Base-by-base conservation (phyloP, 2,797 vertebrate species). In the Arnoldichthys spilopterus region DNA sequence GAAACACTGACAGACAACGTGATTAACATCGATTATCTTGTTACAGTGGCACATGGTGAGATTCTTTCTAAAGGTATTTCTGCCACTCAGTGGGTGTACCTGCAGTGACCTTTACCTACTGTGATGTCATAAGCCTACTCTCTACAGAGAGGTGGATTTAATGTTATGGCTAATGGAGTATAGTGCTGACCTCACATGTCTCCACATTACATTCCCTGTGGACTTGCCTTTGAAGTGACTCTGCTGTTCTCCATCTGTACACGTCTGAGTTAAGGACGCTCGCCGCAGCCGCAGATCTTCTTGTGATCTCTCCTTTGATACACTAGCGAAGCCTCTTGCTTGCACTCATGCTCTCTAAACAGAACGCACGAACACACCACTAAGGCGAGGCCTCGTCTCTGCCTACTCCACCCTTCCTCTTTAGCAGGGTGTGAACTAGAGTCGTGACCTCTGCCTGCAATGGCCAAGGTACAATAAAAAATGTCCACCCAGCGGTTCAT, bases 371-470 rank as follows among this genome's bases (percentile, higher is more conserved):
- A 43, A 81, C 9, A 40, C 54, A 32, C 45, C 18, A 37, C 74
- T 16, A 53, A 40, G 56, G 32, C 24, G 28, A 79, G 56, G 43
- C 8, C 28, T 47, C 40, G 58, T 77, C 30, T 72, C 51, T 11
- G 30, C 72, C 26, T 37, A 45, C 74, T 53, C 71, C 74, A 69
- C 78, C 53, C 78, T 85, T 85, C 72, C 80, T 74, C 24, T 82
- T 61, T 37, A 64, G 54, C 9, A 9, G 30, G 22, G 63, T 49
- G 49, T 28, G 64, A 61, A 56, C 63, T n/a, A 22, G 70, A 66
- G 34, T 11, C 18, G 34, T 77, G 75, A 67, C 75, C 66, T 81
- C 67, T 20, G 13, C 11, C 54, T 61, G 68, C 68, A 58, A 22
- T 56, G 26, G 62, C 53, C 3, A 18, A 30, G 24, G 26, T 49